Conservation (phyloP, 2,797 vertebrate species). For the Peromyscus melanophrys region DNA sequence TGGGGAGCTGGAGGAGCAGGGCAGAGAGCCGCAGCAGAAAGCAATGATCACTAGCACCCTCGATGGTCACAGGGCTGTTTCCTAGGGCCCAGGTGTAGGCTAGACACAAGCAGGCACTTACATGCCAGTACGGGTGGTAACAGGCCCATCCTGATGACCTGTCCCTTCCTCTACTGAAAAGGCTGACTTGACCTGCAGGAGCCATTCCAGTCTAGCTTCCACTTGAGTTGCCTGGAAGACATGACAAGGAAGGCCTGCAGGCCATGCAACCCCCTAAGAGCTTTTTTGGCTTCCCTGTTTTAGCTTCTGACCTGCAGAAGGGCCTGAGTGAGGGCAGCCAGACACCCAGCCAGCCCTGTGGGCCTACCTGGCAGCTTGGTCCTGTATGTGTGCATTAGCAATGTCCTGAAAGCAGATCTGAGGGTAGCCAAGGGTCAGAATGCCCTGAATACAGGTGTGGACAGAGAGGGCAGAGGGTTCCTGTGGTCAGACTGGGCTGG, state of each 20-base stretch:
- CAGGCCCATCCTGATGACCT: background rate
- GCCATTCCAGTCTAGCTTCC: background rate
- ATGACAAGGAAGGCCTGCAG: background rate
- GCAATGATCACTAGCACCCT: background rate
- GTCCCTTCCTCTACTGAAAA: constrained; percentile 43
- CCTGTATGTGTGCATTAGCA: background rate
- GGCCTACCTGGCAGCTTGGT: background rate
- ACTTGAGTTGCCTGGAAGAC: constrained; percentile 55
- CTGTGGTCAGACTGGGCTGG: background rate
- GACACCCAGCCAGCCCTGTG: background rate
- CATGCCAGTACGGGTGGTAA: background rate
- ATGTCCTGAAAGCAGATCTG: background rate
- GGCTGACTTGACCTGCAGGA: background rate
- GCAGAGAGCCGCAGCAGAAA: background rate
- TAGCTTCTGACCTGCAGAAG: constrained; percentile 30
- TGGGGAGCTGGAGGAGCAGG: background rate
- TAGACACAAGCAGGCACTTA: rapidly evolving
- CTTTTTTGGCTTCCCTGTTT: constrained; percentile 68
- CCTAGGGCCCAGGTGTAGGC: background rate
- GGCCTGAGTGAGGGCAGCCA: background rate
- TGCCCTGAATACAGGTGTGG: background rate
- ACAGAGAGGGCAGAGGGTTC: background rate
- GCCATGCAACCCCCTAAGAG: constrained; percentile 43
- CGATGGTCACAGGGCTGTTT: background rate
- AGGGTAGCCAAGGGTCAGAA: background rate